Base-by-base conservation (phyloP, 1,140 invertebrate genomes). In the Diorhabda elongata region DNA sequence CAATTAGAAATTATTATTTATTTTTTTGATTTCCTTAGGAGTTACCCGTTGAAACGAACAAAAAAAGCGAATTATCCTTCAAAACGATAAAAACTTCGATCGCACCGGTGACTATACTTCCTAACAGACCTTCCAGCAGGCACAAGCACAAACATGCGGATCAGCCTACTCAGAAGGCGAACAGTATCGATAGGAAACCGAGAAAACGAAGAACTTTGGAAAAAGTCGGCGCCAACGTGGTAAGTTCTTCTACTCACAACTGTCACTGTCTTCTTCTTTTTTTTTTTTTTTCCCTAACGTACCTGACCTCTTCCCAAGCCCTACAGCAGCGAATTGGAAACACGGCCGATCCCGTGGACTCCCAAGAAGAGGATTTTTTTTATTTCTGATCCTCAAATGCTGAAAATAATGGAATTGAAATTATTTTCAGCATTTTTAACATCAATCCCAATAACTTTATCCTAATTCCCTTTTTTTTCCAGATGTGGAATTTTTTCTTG, bases 121-220 rank as follows among this genome's bases (percentile, higher is more conserved):
- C 56, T 5, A 69, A 72, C 1, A 69, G 77, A 42, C 73, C 71
- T 8, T 77, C 77, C 4, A 76, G 74, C 11, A 70, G 75, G 52
- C 77, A 80, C 56, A 80, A 79, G 60, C 70, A 77, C 6, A 74
- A 74, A 58, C 74, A 74, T 52, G 75, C 73, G 5, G 69, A 73
- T 3, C 45, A 73, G 6, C 64, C 71, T 11, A 6, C 71, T 9
- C 69, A 66, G 47, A 74, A 78, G 72, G 41, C 69, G 11, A 61
- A 58, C 52, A 72, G 67, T 58, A n/a, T 72, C 4, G 78, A 80
- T 41, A 64, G 82, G 43, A 82, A 84, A 69, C 79, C 83, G 9
- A 80, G 85, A 67, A 87, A 87, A 70, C 80, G 85, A 45, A 82
- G 83, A 6, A 86, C 84, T 65, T 80, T 81, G 3, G 85, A 86